Conservation (phyloP, 2,888 invertebrate species). For the Aspidiotus rigidus region DNA sequence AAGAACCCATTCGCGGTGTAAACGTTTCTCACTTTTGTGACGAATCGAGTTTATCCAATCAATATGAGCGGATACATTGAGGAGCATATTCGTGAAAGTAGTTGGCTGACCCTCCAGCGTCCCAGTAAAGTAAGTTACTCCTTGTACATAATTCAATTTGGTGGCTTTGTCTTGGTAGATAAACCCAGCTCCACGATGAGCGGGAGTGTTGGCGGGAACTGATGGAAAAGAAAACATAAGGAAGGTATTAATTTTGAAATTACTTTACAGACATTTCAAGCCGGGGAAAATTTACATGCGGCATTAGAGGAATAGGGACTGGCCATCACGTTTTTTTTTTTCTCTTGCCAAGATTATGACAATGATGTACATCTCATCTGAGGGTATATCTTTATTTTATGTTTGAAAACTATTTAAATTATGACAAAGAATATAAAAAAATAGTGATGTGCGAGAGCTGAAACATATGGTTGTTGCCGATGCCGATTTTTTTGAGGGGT, state of each 20-base stretch:
- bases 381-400: no score
- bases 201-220: background rate
- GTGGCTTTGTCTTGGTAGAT: background rate
- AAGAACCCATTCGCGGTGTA: background rate
- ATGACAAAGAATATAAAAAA: no score
- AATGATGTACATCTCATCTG: no score
- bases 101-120: background rate
- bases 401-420: no score
- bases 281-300: no score
- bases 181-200: background rate
- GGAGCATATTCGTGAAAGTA: background rate
- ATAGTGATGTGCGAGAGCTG: no score
- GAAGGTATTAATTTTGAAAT: background rate
- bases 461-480: no score
- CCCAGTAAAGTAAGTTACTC: background rate
- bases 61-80: background rate
- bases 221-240: background rate
- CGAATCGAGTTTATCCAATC: conserved; percentile 2
- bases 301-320: no score
- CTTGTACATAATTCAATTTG: background rate
- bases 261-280: no score
- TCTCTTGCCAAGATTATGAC: no score
- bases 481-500: no score
- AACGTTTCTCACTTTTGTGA: background rate
- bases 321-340: no score